Conservation (phyloP, 2,888 invertebrate species). For the Stegophylla sp. region DNA sequence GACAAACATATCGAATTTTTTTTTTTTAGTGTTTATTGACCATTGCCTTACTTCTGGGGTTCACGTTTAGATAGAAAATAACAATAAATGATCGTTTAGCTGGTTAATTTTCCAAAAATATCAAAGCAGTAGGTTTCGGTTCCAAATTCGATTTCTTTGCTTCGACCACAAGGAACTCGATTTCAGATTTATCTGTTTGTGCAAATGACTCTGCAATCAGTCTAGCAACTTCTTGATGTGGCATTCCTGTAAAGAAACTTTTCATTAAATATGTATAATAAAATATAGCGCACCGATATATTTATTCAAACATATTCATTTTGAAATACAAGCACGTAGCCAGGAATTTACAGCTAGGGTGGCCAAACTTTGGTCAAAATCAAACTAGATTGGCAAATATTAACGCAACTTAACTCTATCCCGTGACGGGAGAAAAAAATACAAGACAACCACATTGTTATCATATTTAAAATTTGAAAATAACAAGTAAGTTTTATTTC, state of each 20-base stretch:
- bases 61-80: not conserved
- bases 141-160: constrained; percentile 90
- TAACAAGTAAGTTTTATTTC: too few relatives aligned
- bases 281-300: constrained; percentile 12
- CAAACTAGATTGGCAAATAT: too few relatives aligned
- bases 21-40: not conserved
- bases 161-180: constrained; percentile 92
- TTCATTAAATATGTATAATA: not conserved
- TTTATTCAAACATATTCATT: too few relatives aligned
- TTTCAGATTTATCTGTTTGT: constrained; percentile 83
- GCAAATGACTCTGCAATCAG: constrained; percentile 93
- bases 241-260: constrained; percentile 71
- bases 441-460: too few relatives aligned
- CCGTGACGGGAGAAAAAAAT: too few relatives aligned
- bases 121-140: constrained; percentile 87
- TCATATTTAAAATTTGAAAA: too few relatives aligned
- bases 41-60: not conserved
- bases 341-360: too few relatives aligned
- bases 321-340: too few relatives aligned
- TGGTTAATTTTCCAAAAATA: constrained; percentile 74
- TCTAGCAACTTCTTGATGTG: constrained; percentile 89
- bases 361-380: too few relatives aligned
- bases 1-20: not conserved
- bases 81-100: not conserved
- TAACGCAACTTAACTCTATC: too few relatives aligned